Evolutionary conservation across 1,140 invertebrate species (phyloP).

Genomic region (Caenorhabditis briggsae): DNA sequence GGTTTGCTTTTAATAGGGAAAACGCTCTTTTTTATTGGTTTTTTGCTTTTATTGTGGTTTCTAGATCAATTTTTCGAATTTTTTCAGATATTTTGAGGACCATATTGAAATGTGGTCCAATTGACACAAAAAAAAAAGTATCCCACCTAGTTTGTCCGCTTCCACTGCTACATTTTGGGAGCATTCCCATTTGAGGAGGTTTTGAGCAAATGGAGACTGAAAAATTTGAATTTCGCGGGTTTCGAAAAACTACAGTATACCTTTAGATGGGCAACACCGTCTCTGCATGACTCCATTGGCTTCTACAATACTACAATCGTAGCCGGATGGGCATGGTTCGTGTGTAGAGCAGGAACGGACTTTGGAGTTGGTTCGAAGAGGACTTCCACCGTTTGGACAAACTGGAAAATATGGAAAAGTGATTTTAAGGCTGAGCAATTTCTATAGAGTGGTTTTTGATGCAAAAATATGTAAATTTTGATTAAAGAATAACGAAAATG

Average conservation of each 20-base stretch:
- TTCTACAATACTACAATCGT: slow-evolving; percentile 63
- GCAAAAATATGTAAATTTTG: neutral
- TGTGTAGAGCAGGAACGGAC: slow-evolving; percentile 58
- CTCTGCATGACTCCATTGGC: slow-evolving; percentile 53
- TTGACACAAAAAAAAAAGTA: too few species aligned
- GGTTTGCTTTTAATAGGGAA: too few species aligned
- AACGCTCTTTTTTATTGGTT: too few species aligned
- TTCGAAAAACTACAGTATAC: slow-evolving; percentile 4
- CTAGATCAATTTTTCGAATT: neutral
- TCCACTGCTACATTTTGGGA: slow-evolving; percentile 60
- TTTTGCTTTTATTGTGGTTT: too few species aligned
- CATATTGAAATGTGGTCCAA: too few species aligned
- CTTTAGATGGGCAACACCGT: slow-evolving; percentile 64
- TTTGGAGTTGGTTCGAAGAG: slow-evolving; percentile 51
- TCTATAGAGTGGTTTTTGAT: neutral
- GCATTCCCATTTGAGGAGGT: slow-evolving; percentile 58
- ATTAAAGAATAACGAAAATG: neutral
- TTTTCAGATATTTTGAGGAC: neutral
- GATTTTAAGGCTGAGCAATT: neutral
- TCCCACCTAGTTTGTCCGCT: slow-evolving; percentile 60
- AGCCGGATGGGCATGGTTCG: slow-evolving; percentile 60
- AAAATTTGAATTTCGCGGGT: neutral
- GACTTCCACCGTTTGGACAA: slow-evolving; percentile 65
- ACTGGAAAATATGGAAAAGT: slow-evolving; percentile 31
- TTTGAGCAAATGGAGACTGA: slow-evolving; percentile 61